Conservation (phyloP, 2,888 invertebrate genomes). For the Physocephala rufipes region DNA sequence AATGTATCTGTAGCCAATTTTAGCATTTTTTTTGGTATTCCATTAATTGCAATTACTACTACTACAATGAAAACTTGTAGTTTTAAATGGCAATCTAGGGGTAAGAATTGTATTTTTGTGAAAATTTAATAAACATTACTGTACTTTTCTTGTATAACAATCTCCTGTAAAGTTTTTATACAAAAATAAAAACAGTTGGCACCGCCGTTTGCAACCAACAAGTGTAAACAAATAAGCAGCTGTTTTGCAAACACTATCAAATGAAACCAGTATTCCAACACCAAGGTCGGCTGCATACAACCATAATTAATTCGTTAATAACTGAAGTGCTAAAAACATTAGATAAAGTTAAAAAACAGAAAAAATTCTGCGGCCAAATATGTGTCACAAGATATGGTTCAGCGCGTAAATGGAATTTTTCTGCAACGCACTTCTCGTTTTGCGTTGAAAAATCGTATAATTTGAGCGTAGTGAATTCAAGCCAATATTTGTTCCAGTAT, state of each 20-base stretch:
- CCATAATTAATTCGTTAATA: background rate
- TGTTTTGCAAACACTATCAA: background rate
- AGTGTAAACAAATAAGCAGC: conserved; percentile 20
- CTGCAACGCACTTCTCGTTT: background rate
- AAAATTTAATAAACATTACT: no score
- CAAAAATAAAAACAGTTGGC: background rate
- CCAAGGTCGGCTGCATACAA: conserved; percentile 4
- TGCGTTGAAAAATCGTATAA: no score
- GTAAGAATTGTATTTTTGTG: no score
- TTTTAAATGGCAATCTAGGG: no score
- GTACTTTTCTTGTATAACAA: background rate
- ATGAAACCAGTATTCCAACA: background rate
- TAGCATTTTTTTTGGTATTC: no score
- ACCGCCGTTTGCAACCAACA: background rate
- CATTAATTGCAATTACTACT: no score
- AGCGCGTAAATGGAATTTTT: background rate
- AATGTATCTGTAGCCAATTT: conserved; percentile 59
- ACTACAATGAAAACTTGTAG: no score
- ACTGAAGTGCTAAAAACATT: background rate
- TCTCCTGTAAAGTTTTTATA: background rate
- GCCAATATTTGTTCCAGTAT: no score
- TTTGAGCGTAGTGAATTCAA: no score
- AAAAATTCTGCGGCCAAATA: background rate
- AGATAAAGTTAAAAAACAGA: background rate
- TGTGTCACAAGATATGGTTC: background rate